Conservation (phyloP, 2,797 vertebrate genomes). For the Anabas testudineus region DNA sequence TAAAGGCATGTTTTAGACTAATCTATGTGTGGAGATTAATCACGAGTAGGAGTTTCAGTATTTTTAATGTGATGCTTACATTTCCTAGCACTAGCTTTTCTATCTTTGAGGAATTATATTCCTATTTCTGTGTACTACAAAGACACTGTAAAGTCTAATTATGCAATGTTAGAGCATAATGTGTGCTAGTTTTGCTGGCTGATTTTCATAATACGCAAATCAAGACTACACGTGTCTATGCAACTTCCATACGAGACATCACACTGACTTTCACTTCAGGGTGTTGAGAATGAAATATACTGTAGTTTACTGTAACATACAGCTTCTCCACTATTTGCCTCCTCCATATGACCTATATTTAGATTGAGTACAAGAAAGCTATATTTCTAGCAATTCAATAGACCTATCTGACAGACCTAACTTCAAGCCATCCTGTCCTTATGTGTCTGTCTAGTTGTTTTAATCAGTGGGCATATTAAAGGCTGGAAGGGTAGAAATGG, state of each 20-base stretch:
- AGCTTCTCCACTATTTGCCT: constrained; percentile 40
- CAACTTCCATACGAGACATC: neutral
- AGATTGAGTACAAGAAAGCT: constrained; percentile 57
- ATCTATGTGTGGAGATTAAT: neutral
- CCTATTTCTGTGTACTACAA: neutral
- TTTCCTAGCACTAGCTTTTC: neutral
- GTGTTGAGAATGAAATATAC: constrained; percentile 15
- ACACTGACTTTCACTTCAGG: neutral
- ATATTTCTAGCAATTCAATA: constrained; percentile 52
- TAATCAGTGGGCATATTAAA: neutral
- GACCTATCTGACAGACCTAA: constrained; percentile 22
- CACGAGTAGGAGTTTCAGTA: neutral
- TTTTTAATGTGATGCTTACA: neutral
- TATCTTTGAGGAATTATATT: neutral
- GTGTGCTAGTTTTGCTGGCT: neutral
- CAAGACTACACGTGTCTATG: neutral
- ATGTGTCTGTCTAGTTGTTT: constrained; percentile 16
- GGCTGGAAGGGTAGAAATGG: neutral
- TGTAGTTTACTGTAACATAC: constrained; percentile 28
- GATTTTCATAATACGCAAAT: constrained; percentile 5
- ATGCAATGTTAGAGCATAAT: neutral
- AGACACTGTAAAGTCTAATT: neutral
- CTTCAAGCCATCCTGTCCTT: constrained; percentile 23
- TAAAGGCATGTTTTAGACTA: neutral
- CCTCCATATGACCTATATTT: constrained; percentile 63